phyloP scores from a whole-genome alignment of 2,797 vertebrate genomes.

The Pipistrellus nathusii region DNA sequence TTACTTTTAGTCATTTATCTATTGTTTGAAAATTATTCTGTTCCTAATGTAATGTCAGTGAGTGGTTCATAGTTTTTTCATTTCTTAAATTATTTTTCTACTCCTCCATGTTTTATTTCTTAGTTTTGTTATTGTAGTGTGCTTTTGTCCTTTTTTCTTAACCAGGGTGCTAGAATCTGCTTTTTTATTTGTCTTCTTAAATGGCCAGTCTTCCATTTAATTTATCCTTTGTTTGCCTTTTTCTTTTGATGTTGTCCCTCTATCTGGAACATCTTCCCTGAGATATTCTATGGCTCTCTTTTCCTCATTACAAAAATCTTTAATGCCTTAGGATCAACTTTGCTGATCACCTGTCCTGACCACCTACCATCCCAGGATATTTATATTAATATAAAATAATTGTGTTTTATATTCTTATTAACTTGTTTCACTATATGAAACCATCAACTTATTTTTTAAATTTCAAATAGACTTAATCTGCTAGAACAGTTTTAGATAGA shows the following conservation, averaged over 20 bases:
- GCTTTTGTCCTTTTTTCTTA: not conserved
- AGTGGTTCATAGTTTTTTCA: not conserved
- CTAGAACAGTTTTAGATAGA: not conserved
- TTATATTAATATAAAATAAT: not conserved
- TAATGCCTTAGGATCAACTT: not conserved
- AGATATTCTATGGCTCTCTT: not conserved
- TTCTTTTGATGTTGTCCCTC: not conserved
- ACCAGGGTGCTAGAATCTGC: not conserved
- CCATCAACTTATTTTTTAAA: not conserved
- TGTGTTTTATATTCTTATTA: not conserved
- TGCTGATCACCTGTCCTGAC: not conserved
- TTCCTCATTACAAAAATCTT: not conserved
- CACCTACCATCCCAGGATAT: not conserved
- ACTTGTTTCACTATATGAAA: not conserved
- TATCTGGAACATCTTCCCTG: not conserved
- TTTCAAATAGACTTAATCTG: conserved; percentile 2
- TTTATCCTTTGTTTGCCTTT: not conserved
- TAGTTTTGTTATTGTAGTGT: not conserved
- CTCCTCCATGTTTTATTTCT: not conserved
- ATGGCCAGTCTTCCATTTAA: not conserved
- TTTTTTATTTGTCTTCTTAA: not conserved
- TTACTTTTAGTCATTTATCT: not conserved
- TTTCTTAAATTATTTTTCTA: not conserved
- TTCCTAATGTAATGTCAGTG: not conserved
- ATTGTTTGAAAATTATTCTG: not conserved